A percentile compares a stretch with the other conserved stretches of the same genome.
Evolutionary conservation across 2,888 invertebrate genomes (phyloP).

Genomic region (Cylloceria caligata): DNA sequence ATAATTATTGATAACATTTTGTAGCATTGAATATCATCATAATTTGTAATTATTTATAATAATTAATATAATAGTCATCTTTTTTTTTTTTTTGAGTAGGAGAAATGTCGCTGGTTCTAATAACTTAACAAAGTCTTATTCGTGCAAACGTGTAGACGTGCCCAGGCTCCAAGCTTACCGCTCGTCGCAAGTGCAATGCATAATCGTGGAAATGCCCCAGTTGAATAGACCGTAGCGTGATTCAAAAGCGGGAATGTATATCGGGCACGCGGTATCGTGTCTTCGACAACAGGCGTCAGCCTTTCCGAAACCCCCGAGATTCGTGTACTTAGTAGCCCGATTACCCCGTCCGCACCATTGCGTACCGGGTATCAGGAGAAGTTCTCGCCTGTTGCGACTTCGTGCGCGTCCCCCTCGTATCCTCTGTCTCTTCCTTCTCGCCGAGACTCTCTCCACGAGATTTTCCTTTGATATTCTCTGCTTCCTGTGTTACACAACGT

Average conservation of each 20-base stretch:
- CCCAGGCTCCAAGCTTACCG: constrained; percentile 86
- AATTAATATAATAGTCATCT: too few relatives aligned
- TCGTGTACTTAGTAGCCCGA: constrained; percentile 91
- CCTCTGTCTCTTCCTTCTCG: constrained; percentile 60
- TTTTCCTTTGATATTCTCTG: constrained; percentile 41
- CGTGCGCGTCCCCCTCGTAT: constrained; percentile 82
- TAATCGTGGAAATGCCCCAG: constrained; percentile 95
- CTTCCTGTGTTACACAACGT: constrained; percentile 64
- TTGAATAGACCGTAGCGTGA: constrained; percentile 95
- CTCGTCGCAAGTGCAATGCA: constrained; percentile 97
- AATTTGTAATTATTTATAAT: too few relatives aligned
- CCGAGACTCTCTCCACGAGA: constrained; percentile 57
- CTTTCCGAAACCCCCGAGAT: constrained; percentile 92
- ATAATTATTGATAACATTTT: too few relatives aligned
- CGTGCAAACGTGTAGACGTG: constrained; percentile 35
- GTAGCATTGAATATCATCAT: too few relatives aligned
- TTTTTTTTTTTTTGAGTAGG: too few relatives aligned
- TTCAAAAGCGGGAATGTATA: constrained; percentile 93
- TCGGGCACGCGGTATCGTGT: constrained; percentile 94
- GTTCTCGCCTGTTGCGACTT: constrained; percentile 87
- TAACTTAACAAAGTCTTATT: not conserved
- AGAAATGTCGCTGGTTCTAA: too few relatives aligned
- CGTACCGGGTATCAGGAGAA: constrained; percentile 94
- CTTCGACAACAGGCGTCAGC: constrained; percentile 94
- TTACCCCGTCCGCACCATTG: constrained; percentile 97